These are phyloP conservation scores for Lutjanus campechanus DNA, from an alignment of 2,797 vertebrate species.

Conservation along the genomic window DNA sequence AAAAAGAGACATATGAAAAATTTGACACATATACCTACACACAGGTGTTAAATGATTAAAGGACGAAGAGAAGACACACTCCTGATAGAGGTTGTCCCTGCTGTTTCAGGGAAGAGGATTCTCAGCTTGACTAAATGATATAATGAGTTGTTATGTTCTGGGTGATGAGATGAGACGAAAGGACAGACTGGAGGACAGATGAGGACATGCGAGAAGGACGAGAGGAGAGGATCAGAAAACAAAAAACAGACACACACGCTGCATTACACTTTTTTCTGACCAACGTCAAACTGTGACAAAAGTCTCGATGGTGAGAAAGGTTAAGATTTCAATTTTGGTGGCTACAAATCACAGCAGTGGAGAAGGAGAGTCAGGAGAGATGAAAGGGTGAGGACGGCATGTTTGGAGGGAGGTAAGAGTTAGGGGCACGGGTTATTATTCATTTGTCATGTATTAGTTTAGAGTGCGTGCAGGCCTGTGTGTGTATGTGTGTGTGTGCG, in stretches of 20 bases:
- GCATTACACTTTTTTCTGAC: conserved; percentile 37
- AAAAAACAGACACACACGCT: conserved; percentile 40
- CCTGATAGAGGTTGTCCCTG: conserved; percentile 71
- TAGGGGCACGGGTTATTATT: conserved; percentile 78
- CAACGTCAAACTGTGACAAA: conserved; percentile 76
- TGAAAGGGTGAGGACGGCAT: conserved; percentile 57
- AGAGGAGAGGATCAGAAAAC: conserved; percentile 38
- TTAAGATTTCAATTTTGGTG: conserved; percentile 77
- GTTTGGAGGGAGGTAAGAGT: conserved; percentile 45
- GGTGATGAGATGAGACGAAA: conserved; percentile 77
- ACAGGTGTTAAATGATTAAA: conserved; percentile 78
- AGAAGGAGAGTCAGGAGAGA: conserved; percentile 41
- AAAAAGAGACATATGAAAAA: conserved; percentile 1
- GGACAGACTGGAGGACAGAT: conserved; percentile 68
- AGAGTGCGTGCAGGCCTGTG: conserved; percentile 18
- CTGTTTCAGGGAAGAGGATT: conserved; percentile 77
- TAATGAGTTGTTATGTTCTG: conserved; percentile 81
- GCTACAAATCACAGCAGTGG: conserved; percentile 62
- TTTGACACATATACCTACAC: conserved; percentile 21
- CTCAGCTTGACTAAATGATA: conserved; percentile 83
- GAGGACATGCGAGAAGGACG: conserved; percentile 53
- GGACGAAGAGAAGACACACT: conserved; percentile 77
- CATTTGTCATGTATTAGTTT: conserved; percentile 81
- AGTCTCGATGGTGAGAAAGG: conserved; percentile 69
- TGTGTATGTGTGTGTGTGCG: conserved; percentile 18